These are phyloP conservation scores for Argyresthia albistria DNA, from an alignment of 2,888 invertebrate species.

Conservation along the genomic window DNA sequence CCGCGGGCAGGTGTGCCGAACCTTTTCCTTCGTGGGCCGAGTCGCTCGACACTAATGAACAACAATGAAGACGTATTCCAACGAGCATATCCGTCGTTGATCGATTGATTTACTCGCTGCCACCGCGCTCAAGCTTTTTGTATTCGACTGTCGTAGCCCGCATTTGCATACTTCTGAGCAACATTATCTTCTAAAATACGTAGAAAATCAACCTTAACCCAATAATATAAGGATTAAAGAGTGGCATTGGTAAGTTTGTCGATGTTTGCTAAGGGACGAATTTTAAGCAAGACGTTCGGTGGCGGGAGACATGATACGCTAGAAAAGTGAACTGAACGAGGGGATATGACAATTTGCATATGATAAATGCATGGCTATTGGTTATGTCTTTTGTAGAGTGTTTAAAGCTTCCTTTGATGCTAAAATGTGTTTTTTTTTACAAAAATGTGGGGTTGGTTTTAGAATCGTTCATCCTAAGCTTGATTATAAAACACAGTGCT, in stretches of 20 bases:
- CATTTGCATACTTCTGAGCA: conserved; percentile 56
- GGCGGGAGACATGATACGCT: conserved; percentile 41
- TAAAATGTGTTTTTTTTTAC: no score
- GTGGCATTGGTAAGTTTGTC: no score
- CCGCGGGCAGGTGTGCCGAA: conserved; percentile 53
- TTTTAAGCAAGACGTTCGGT: conserved; percentile 44
- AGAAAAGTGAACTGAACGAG: conserved; percentile 30
- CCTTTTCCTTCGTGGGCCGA: conserved; percentile 19
- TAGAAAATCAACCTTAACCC: no score
- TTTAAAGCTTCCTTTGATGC: no score
- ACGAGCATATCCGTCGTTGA: conserved; percentile 68
- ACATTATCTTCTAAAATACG: no score
- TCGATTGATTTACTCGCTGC: conserved; percentile 73
- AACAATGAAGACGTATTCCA: conserved; percentile 52
- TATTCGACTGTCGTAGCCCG: conserved; percentile 61
- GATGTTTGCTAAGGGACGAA: conserved; percentile 47
- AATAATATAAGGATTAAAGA: no score
- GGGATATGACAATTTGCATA: conserved; percentile 53
- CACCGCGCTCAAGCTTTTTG: conserved; percentile 70
- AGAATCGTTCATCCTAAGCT: no score
- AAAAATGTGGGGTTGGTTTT: no score
- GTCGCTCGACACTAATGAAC: conserved; percentile 63
- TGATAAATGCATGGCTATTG: conserved; percentile 24
- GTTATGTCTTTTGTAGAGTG: no score
- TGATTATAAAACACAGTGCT: no score